These are phyloP conservation scores for Acleris laterana DNA, from an alignment of 2,888 invertebrate species.

Conservation along the genomic window DNA sequence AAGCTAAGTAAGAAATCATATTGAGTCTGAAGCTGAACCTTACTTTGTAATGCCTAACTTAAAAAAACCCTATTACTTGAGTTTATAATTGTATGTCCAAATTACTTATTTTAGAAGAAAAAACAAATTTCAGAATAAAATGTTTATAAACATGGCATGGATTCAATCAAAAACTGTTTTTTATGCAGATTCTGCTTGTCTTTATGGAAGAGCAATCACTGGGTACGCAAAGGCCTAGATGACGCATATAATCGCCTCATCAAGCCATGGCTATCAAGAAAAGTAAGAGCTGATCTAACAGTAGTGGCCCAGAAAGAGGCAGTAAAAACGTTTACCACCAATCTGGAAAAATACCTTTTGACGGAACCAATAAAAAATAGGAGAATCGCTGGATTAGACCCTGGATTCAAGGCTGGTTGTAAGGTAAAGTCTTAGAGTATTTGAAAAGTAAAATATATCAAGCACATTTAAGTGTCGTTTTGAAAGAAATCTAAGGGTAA, in stretches of 20 bases:
- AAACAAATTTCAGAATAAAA: too few species aligned
- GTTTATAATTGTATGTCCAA: too few species aligned
- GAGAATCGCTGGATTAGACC: slow-evolving; percentile 93
- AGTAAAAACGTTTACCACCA: slow-evolving; percentile 92
- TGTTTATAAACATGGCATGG: too few species aligned
- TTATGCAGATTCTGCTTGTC: slow-evolving; percentile 67
- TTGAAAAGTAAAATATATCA: too few species aligned
- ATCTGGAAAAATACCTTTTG: slow-evolving; percentile 92
- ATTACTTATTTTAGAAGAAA: too few species aligned
- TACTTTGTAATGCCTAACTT: too few species aligned
- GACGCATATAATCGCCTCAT: slow-evolving; percentile 77
- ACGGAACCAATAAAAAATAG: slow-evolving; percentile 92
- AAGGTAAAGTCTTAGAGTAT: slow-evolving; percentile 82
- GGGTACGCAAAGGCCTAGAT: slow-evolving; percentile 71
- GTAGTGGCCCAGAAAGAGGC: slow-evolving; percentile 91
- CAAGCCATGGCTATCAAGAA: slow-evolving; percentile 87
- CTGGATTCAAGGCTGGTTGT: slow-evolving; percentile 95
- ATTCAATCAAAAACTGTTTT: not conserved
- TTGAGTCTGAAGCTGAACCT: too few species aligned
- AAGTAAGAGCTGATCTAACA: slow-evolving; percentile 89
- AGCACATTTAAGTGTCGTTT: too few species aligned
- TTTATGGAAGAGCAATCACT: slow-evolving; percentile 66
- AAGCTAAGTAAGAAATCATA: too few species aligned
- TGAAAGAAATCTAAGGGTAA: too few species aligned
- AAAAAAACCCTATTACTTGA: too few species aligned